Base-by-base conservation (phyloP, 2,888 invertebrate genomes). In the Alcis repandata region DNA sequence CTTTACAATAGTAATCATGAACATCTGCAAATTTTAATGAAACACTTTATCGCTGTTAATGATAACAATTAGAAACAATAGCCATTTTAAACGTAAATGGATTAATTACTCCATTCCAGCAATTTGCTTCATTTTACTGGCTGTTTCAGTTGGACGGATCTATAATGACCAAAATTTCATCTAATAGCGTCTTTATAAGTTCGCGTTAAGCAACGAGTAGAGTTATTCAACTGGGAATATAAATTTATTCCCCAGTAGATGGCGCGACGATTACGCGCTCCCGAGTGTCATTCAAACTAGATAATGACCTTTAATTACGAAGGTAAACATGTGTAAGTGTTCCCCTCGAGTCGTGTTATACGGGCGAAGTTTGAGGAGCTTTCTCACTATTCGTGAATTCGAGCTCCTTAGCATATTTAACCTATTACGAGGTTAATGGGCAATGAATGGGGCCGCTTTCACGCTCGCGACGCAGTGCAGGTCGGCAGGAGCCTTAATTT, bases 371-470 rank as follows among this genome's bases (percentile, higher is more conserved):
- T 85, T 69, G 65, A 74, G 72, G 68, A 76, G 72, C 70, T 74
- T 75, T 71, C 75, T 67, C 71, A 67, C 71, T 72, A 78, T 79
- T 78, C 82, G 72, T 80, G 79, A 82, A 80, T 79, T 79, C 75
- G 74, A 73, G 78, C 86, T 88, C 80, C 84, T 90, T 90, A 88
- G 87, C 90, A 90, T 91, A 90, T 90, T 91, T 86, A 87, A 87
- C 85, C 84, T 87, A 87, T 90, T 90, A 89, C 83, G 80, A 85
- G 85, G 87, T 88, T 89, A 91, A 91, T 90, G 88, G 89, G 85
- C 86, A 85, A 87, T 88, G 87, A 86, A 80, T 85, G 78, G 77
- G 78, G 74, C 68, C 74, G 82, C 77, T 79, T 78, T 81, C 74
- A 72, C 75, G 75, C 74, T 73, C 73, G 75, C 72, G 75, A 68